These are phyloP conservation scores for Sceloporus tristichus DNA, from an alignment of 2,113 vertebrate species.

Conservation along the genomic window DNA sequence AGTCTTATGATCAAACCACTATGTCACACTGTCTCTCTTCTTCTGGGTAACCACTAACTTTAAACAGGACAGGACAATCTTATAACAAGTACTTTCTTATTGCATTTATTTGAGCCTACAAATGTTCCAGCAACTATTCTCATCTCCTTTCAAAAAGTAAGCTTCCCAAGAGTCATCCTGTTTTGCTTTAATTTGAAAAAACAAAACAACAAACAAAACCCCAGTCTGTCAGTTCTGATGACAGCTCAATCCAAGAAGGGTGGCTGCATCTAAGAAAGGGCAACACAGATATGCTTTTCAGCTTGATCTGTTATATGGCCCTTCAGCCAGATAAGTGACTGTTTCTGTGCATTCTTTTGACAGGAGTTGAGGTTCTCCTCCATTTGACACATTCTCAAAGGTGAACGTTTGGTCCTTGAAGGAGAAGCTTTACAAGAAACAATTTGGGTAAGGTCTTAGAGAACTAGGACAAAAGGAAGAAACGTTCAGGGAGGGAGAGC, in stretches of 20 bases:
- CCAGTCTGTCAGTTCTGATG: not conserved
- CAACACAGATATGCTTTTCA: conserved; percentile 23
- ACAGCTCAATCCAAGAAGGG: conserved; percentile 10
- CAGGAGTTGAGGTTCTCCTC: conserved; percentile 56
- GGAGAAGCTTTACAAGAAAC: conserved; percentile 54
- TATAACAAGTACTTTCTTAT: not conserved
- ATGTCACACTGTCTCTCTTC: no score
- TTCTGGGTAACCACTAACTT: no score
- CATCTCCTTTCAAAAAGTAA: not conserved
- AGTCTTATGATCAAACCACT: no score
- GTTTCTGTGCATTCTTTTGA: conserved; percentile 61
- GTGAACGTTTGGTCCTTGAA: conserved; percentile 49
- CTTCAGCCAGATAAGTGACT: conserved; percentile 55
- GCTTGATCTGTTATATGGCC: conserved; percentile 1
- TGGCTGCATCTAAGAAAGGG: not conserved
- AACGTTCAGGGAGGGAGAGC: not conserved
- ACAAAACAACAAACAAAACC: not conserved
- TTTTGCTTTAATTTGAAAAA: not conserved
- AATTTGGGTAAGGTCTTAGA: conserved; percentile 50
- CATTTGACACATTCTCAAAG: conserved; percentile 61
- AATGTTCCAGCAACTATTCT: not conserved
- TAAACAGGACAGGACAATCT: no score
- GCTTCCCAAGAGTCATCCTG: not conserved
- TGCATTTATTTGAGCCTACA: not conserved
- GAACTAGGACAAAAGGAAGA: conserved; percentile 49